Percentiles rank a stretch among this genome's conserved stretches.
Conservation (phyloP, 2,113 vertebrate genomes). For the Hystrix brachyura region DNA sequence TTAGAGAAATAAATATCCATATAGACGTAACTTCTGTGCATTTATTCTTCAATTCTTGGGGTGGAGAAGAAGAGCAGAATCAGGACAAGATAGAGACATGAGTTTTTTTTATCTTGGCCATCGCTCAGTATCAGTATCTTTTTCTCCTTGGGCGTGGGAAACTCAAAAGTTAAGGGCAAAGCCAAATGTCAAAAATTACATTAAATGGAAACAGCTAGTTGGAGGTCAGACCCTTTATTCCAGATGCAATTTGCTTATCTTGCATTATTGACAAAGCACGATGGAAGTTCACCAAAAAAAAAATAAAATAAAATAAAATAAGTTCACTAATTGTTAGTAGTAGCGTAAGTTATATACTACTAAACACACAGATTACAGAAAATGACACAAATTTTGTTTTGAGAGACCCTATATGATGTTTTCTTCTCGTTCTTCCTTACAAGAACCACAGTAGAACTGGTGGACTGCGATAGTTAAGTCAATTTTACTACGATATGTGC, state of each 20-base stretch:
- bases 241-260: neutral
- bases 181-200: neutral
- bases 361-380: neutral
- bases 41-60: neutral
- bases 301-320: neutral
- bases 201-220: slow-evolving; percentile 19
- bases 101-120: neutral
- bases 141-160: neutral
- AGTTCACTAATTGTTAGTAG: neutral
- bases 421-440: neutral
- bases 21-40: neutral
- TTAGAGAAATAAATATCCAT: neutral
- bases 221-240: neutral
- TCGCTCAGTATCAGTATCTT: neutral
- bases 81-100: neutral
- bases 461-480: neutral
- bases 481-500: neutral
- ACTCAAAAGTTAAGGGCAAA: slow-evolving; percentile 44
- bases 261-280: neutral
- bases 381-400: neutral
- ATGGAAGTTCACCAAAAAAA: neutral
- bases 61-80: neutral
- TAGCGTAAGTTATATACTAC: neutral
- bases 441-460: neutral
- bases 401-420: neutral